These are phyloP conservation scores for Anas platyrhynchos DNA, from an alignment of 2,113 vertebrate species.

Conservation along the genomic window DNA sequence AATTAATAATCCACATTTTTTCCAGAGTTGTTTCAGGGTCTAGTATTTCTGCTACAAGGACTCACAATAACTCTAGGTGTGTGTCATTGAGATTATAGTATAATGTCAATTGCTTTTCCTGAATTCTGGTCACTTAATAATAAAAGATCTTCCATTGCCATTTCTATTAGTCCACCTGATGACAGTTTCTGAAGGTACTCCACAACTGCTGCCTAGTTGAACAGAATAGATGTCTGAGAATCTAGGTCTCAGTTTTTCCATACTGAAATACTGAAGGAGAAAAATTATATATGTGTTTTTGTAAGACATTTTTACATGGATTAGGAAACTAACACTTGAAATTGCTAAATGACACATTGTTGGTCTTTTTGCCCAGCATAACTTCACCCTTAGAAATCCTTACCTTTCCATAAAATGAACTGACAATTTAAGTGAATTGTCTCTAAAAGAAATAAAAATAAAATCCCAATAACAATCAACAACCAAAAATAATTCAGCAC, in stretches of 20 bases:
- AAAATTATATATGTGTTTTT: not conserved
- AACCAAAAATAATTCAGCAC: slow-evolving; percentile 42
- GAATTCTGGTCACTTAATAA: not conserved
- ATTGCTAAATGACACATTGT: not conserved
- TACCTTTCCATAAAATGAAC: not conserved
- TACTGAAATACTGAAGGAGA: not conserved
- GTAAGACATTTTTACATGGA: not conserved
- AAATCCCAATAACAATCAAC: not conserved
- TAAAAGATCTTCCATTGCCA: not conserved
- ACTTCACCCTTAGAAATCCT: not conserved
- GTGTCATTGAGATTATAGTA: not conserved
- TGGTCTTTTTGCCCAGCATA: not conserved
- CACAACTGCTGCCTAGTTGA: not conserved
- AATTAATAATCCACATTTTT: not conserved
- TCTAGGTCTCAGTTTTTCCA: not conserved
- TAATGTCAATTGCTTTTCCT: not conserved
- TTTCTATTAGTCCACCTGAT: not conserved
- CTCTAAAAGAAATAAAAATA: not conserved
- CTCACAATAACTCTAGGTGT: not conserved
- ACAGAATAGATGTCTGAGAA: not conserved
- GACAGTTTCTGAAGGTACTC: not conserved
- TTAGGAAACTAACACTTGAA: not conserved
- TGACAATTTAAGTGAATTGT: not conserved
- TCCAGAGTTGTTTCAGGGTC: not conserved
- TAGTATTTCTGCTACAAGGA: not conserved